These are phyloP conservation scores for Alces alces DNA, from an alignment of 2,113 vertebrate species.

Conservation along the genomic window DNA sequence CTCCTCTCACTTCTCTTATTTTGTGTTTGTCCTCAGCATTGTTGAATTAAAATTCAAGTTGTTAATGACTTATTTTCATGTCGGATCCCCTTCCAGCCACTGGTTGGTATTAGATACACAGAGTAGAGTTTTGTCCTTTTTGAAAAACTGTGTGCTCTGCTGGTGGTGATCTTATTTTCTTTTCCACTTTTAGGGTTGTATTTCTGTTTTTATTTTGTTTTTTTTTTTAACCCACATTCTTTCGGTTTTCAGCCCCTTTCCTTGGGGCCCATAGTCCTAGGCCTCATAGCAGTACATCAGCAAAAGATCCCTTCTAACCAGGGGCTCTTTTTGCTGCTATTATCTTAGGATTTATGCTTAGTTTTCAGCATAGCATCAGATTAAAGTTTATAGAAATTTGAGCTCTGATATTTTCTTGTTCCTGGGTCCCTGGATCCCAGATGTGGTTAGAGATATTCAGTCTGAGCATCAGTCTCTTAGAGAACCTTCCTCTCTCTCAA, in stretches of 20 bases:
- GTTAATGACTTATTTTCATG: background rate
- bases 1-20: background rate
- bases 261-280: background rate
- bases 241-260: background rate
- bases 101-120: background rate
- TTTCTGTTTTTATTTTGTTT: background rate
- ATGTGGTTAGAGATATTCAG: background rate
- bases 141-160: background rate
- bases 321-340: background rate
- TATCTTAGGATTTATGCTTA: background rate
- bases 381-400: background rate
- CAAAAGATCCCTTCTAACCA: background rate
- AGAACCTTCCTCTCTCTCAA: background rate
- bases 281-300: background rate
- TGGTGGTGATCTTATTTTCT: background rate
- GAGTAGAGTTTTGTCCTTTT: background rate
- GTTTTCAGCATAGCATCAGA: background rate
- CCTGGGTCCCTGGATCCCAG: background rate
- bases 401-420: background rate
- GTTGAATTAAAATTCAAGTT: background rate
- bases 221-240: background rate
- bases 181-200: background rate
- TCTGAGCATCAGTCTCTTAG: background rate
- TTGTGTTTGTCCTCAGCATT: accelerated
- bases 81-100: too few species aligned